Evolutionary conservation across 2,888 invertebrate species (phyloP).

Genomic region (Eucera pruinosa): DNA sequence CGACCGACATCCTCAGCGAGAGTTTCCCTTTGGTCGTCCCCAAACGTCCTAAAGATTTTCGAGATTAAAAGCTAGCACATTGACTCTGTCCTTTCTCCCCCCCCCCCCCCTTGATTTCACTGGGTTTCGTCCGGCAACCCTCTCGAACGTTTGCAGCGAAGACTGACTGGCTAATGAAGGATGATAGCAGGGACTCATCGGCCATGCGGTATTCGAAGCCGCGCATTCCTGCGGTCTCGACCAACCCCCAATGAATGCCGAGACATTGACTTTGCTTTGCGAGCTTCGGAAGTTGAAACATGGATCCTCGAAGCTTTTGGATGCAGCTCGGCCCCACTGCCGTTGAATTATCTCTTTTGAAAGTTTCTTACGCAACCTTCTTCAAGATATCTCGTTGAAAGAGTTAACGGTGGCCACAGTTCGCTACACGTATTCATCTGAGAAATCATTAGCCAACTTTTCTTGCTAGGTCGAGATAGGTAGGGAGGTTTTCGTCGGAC

Average conservation of each 20-base stretch:
- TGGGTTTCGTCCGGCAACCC: slow-evolving; percentile 25
- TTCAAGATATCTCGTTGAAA: slow-evolving; percentile 50
- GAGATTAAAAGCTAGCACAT: slow-evolving; percentile 71
- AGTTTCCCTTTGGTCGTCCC: slow-evolving; percentile 68
- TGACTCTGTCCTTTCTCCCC: slow-evolving; percentile 25
- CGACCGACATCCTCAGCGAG: slow-evolving; percentile 37
- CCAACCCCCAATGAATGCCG: slow-evolving; percentile 55
- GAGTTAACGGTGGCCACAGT: slow-evolving; percentile 36
- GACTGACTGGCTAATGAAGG: slow-evolving; percentile 70
- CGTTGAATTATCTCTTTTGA: slow-evolving; percentile 68
- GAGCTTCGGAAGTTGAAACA: slow-evolving; percentile 60
- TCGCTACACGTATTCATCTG: slow-evolving; percentile 38
- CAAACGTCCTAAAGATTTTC: slow-evolving; percentile 69
- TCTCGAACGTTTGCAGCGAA: slow-evolving; percentile 51
- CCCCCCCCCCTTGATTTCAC: slow-evolving; percentile 3
- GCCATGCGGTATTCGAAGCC: slow-evolving; percentile 64
- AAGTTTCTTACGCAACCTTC: slow-evolving; percentile 18
- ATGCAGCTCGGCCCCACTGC: slow-evolving; percentile 24
- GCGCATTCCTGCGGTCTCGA: slow-evolving; percentile 65
- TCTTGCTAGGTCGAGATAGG: slow-evolving; percentile 16
- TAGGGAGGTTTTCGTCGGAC: slow-evolving; percentile 22
- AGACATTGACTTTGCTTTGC: slow-evolving; percentile 66
- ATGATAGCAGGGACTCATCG: slow-evolving; percentile 61
- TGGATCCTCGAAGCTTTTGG: slow-evolving; percentile 55
- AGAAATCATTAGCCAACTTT: slow-evolving; percentile 57